A percentile compares a stretch with the other conserved stretches of the same genome.
Conservation (phyloP, 2,113 vertebrate species). For the Microcebus lehilahytsara region DNA sequence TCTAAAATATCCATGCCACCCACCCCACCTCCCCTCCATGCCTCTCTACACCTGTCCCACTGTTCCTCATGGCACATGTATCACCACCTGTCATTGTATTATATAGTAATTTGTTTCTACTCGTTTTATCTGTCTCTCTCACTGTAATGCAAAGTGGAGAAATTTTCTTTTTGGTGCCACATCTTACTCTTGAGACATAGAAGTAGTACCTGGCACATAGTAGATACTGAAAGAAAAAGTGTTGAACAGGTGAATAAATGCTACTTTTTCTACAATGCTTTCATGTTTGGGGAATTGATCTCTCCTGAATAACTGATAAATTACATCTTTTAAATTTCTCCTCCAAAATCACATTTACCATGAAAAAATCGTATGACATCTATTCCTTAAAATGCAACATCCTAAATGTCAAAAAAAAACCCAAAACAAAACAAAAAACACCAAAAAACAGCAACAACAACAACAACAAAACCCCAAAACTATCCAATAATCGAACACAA, state of each 20-base stretch:
- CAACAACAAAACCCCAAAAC: background rate
- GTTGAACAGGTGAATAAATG: background rate
- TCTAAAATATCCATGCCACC: too few relatives aligned
- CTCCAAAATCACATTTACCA: background rate
- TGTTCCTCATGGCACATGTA: background rate
- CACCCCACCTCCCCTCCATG: background rate
- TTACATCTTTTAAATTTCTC: background rate
- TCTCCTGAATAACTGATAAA: background rate
- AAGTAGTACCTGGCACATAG: background rate
- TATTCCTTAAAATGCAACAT: background rate
- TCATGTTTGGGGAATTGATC: background rate
- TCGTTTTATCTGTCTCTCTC: background rate
- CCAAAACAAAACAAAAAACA: background rate
- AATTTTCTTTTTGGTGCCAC: background rate
- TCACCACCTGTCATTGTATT: background rate
- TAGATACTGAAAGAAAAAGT: background rate
- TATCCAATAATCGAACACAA: background rate
- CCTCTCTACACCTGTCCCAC: background rate
- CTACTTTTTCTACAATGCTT: background rate
- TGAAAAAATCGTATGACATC: background rate
- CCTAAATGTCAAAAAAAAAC: background rate
- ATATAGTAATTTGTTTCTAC: background rate
- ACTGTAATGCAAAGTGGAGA: background rate
- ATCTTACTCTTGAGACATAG: background rate
- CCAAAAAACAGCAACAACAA: background rate